phyloP scores from a whole-genome alignment of 2,888 invertebrate species.

The Caenorhabditis parvicauda region DNA sequence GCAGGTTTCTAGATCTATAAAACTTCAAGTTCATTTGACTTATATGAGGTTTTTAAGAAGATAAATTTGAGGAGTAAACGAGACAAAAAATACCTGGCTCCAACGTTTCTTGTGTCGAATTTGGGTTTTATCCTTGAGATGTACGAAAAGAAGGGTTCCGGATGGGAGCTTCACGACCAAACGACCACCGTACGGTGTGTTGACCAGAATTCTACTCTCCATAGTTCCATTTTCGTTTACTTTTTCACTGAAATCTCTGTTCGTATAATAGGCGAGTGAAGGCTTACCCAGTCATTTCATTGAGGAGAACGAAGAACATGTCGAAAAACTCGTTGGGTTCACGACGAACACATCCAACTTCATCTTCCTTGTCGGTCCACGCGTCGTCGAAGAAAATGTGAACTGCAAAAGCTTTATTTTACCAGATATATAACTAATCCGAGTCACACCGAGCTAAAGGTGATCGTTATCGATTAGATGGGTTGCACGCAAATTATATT shows the following conservation, averaged over 20 bases:
- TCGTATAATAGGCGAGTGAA: background rate
- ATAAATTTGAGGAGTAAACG: background rate
- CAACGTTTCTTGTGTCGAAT: conserved; percentile 86
- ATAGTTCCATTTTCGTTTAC: conserved; percentile 33
- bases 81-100: conserved; percentile 74
- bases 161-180: conserved; percentile 82
- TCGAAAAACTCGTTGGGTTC: conserved; percentile 88
- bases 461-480: too few species aligned
- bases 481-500: too few species aligned
- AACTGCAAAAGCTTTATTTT: conserved; percentile 23
- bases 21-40: background rate
- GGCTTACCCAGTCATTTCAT: conserved; percentile 51
- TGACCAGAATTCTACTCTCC: conserved; percentile 49
- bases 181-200: conserved; percentile 69
- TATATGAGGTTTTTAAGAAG: background rate
- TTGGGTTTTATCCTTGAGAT: conserved; percentile 83
- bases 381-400: conserved; percentile 98
- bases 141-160: conserved; percentile 79
- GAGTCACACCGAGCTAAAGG: too few species aligned
- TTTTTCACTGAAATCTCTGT: conserved; percentile 24
- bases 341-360: conserved; percentile 72
- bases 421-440: conserved; percentile 28
- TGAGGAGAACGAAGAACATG: conserved; percentile 76
- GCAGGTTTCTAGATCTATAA: background rate
- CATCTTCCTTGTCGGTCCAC: conserved; percentile 87